Conservation (phyloP, 2,113 vertebrate species). For the Psittacula cyanocephala region DNA sequence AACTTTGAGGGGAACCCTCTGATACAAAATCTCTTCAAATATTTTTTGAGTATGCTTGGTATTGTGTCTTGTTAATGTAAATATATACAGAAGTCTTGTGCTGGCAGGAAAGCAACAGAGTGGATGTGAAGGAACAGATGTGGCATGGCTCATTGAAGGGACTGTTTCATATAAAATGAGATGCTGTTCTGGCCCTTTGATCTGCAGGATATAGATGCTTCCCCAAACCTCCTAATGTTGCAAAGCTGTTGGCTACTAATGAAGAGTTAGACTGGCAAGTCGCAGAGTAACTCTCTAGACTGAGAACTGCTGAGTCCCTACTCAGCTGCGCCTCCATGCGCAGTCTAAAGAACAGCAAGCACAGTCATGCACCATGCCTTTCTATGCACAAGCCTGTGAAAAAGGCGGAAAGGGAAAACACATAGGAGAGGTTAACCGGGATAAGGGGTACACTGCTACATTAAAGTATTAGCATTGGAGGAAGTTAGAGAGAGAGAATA, state of each 20-base stretch:
- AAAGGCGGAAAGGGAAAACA: neutral
- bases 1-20: neutral
- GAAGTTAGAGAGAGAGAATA: neutral
- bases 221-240: neutral
- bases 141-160: neutral
- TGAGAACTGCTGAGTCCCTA: neutral
- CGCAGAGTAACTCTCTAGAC: neutral
- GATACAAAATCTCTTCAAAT: neutral
- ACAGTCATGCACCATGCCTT: rapidly evolving
- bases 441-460: rapidly evolving
- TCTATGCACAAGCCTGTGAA: neutral
- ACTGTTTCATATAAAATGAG: neutral
- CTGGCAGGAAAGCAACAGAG: neutral
- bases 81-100: neutral
- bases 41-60: neutral
- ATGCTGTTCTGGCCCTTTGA: neutral
- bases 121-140: neutral
- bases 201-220: neutral
- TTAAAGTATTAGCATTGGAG: neutral
- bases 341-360: neutral
- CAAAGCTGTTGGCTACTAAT: neutral
- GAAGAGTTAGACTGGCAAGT: neutral
- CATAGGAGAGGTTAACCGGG: neutral
- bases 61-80: neutral
- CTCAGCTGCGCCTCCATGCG: rapidly evolving